Evolutionary conservation across 2,888 invertebrate genomes (phyloP), one percentile per base, ranked within the genome.

Genomic region (Euzetes globulus): DNA sequence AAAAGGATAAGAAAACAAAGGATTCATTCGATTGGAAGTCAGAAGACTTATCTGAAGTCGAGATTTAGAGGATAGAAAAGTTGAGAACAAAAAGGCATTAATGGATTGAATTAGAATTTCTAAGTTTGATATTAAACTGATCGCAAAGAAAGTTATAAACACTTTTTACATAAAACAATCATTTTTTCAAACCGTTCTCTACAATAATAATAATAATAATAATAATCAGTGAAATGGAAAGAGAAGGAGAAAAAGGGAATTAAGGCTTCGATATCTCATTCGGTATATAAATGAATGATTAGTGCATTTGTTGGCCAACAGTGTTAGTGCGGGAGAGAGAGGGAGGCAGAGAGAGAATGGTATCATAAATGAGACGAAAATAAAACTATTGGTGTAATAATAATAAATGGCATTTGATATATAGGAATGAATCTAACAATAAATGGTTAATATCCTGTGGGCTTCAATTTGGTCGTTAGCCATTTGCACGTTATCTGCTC

Each of bases 401-500:
- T 47, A 45, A 33, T 33, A 72, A 58, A 72, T 52, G 29, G 55
- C 25, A 29, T 25, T 17, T n/a, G 72, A 52, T 27, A 58, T 50
- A 19, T 19, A 50, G n/a, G 7, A 50, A 50, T 58, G 27, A 74
- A 19, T 78, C 80, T 78, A 77, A 80, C 80, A 80, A 71, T 78
- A 77, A 45, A 80, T 77, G 71, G 78, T 78, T 22, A 80, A 68
- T 9, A 75, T 79, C 78, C 79, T 78, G 17, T 78, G 77, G 65
- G 79, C 79, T 75, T 80, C 79, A 9, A 80, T 76, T 37, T 78
- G 78, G 50, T 79, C 79, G 55, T 78, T 77, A 29, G 77, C 75
- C 58, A 80, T 76, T 5, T 77, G 75, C 11, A 79, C 78, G 72
- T 80, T 80, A 63, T 79, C 79, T n/a, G 80, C 79, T 58, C 79